Base-by-base conservation (phyloP, 2,797 vertebrate species). In the Merluccius polli region DNA sequence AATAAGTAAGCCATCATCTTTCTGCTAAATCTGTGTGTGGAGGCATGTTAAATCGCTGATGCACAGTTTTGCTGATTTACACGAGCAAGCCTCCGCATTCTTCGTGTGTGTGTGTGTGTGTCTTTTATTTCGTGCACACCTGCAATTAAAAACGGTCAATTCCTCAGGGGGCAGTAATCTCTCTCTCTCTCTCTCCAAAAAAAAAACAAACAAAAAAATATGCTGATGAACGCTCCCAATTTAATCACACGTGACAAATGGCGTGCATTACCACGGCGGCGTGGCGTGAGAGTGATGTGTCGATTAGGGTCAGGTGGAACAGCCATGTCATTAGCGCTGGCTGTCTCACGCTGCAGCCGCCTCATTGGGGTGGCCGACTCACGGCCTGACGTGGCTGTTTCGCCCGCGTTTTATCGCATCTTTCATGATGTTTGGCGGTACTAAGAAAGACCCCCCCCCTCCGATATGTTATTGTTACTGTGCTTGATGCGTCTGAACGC, bases 181-280 rank as follows among this genome's bases (percentile, higher is more conserved):
- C n/a, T 24, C 52, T 59, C 52, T 59, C 52, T 59, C 16, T 52
- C 52, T n/a, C 44, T 18, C 44, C 0, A 16, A 59, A 24, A 59
- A 59, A 9, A n/a, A n/a, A n/a, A 59, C 24, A 59, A 59, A 59
- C 24, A 59, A 59, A 38, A 71, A 77, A 81, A 83, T 67, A 15
- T 77, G 79, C 81, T 83, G 83, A 85, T 85, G 81, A 86, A 79
- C 71, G 71, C 38, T 79, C 68, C 77, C 76, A 85, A 86, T 88
- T 83, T 83, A 85, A 82, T 76, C 82, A 75, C 32, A 78, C 78
- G 85, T 84, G 84, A 83, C 75, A 48, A 82, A 83, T 82, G 74
- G 71, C 75, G 63, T 77, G 84, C 82, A 84, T 88, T 86, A 85
- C 79, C 75, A 72, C 73, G 63, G 68, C 63, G 24, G 71, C 13